Evolutionary conservation across 2,113 vertebrate genomes (phyloP), one percentile per base, ranked within the genome.

Genomic region (Castor canadensis): DNA sequence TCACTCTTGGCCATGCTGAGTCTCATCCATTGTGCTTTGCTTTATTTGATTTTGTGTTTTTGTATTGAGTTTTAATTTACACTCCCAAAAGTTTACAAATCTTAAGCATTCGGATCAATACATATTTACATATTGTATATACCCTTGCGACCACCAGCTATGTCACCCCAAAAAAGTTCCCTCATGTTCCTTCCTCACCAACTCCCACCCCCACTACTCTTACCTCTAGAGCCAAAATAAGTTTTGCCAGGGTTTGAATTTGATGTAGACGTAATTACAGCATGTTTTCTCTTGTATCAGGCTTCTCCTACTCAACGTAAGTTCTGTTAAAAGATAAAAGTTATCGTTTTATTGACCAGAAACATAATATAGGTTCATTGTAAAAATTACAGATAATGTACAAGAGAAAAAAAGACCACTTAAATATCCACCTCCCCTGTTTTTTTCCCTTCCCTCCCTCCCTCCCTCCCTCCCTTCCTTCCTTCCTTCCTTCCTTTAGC

Each of bases 71-170:
- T 95, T 87, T 87, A 32, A 43, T 75, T 73, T 28, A 52, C 4
- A 24, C 11, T 24, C n/a, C 32, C 1, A 11, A 95, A 56, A 73
- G 30, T 0, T 4, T 15, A 32, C 19, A n/a, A 3, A 54, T n/a
- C 16, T 9, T n/a, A 52, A 56, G 16, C 20, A 3, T 40, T 67
- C 32, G 12, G 28, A 13, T 76, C 38, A 10, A 1, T 19, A 40
- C 0, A 1, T 10, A 40, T 20, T 11, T 13, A 22, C 10, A 7
- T 30, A 1, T 1, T 32, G 7, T 0, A 5, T 3, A 30, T 24
- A 10, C 62, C 17, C 35, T 0, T 16, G 8, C 0, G 1, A 40
- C 19, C 47, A 28, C 58, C 32, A 0, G 1, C 12, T 0, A 0
- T 1, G 4, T 2, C 62, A 54, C 40, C 24, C 22, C 91, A 16